Base-by-base conservation (phyloP, 2,113 vertebrate species). In the Microcebus murinus region DNA sequence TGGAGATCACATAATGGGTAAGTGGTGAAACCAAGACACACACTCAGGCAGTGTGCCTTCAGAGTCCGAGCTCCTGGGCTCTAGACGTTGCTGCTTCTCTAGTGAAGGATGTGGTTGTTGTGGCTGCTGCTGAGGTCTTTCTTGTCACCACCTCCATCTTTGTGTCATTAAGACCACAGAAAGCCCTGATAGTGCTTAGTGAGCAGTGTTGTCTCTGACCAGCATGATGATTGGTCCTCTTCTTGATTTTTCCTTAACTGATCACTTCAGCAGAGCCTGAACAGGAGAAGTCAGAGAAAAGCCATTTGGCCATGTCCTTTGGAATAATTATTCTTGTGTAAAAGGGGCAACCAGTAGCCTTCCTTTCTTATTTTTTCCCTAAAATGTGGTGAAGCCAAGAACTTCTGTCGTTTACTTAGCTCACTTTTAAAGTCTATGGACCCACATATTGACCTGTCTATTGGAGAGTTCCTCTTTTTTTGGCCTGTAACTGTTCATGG, bases 41-140 rank as follows among this genome's bases (percentile, higher is more conserved):
- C 2, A 18, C 4, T 18, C 4, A 4, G 12, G n/a, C 57, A n/a
- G 55, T 57, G 2, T 2, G 13, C 4, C 18, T 77, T 1, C 36
- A 36, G 65, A 82, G 34, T 57, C 17, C 0, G 1, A 6, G 12
- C 39, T 77, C 67, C 70, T 13, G 8, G 29, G 11, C 2, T 45
- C 21, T 77, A 15, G 11, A 18, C 2, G 0, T 10, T 70, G 15
- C 36, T 50, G 23, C 31, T 12, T 74, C 17, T 73, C 68, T 71
- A 67, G 18, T 7, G 29, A 45, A 79, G 5, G 39, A 17, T 27
- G 3, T 21, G 5, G 0, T 68, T 52, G 29, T 52, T 2, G 23
- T 23, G 36, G 21, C 31, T 59, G 21, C 11, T 27, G 14, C 45
- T 23, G 31, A 74, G 48, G 31, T 5, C 3, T 1, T 10, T 79